These are phyloP conservation scores for Dromiciops gliroides DNA, from an alignment of 2,113 vertebrate species.

Conservation along the genomic window DNA sequence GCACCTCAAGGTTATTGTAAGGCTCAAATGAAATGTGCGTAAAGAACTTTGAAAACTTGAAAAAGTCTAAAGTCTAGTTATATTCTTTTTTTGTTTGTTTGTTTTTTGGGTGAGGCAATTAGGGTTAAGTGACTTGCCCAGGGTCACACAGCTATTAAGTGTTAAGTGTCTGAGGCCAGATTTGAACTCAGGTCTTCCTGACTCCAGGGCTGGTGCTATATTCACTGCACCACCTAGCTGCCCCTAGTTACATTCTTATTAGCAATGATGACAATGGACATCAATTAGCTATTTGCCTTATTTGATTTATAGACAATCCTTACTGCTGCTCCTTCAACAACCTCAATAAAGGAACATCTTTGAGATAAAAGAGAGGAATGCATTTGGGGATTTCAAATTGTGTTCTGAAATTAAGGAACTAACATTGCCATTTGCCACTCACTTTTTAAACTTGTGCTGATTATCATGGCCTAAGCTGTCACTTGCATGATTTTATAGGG, in stretches of 20 bases:
- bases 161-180: too few species aligned
- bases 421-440: background rate
- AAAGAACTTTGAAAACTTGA: background rate
- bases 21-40: background rate
- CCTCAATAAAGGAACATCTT: background rate
- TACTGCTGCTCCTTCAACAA: background rate
- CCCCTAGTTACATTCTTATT: background rate
- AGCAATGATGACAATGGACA: background rate
- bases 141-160: too few species aligned
- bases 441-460: background rate
- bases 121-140: too few species aligned
- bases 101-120: too few species aligned
- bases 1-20: background rate
- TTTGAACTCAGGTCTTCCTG: too few species aligned
- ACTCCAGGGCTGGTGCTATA: too few species aligned
- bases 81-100: too few species aligned
- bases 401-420: background rate
- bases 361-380: background rate
- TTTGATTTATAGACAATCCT: background rate
- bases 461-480: background rate
- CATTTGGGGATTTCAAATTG: background rate
- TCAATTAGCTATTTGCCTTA: background rate
- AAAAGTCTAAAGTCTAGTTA: background rate
- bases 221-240: too few species aligned
- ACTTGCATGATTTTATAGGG: background rate